phyloP scores from a whole-genome alignment of 2,797 vertebrate species.

The Paedocypris micromegethes region DNA sequence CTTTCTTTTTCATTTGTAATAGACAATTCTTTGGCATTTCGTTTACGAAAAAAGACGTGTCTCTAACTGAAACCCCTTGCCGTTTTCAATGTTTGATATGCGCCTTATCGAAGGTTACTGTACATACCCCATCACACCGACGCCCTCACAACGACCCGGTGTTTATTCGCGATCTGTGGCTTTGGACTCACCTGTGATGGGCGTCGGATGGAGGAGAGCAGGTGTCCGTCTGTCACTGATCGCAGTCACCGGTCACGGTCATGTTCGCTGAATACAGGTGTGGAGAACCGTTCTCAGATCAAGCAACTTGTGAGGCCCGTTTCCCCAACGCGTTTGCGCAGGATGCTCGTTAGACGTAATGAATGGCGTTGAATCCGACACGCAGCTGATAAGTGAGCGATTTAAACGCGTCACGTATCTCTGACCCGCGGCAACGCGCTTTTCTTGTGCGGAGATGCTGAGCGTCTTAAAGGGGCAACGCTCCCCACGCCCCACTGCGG shows the following conservation, averaged over 20 bases:
- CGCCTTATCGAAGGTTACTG: too few species aligned
- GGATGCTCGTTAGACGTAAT: too few species aligned
- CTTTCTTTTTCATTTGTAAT: too few species aligned
- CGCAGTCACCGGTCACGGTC: slow-evolving; percentile 12
- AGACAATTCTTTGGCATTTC: too few species aligned
- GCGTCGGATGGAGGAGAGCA: slow-evolving; percentile 9
- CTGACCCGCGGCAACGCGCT: slow-evolving; percentile 26
- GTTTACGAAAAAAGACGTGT: too few species aligned
- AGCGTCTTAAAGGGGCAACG: slow-evolving; percentile 43
- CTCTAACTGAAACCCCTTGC: too few species aligned
- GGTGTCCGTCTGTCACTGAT: slow-evolving; percentile 16
- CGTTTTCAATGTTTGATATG: too few species aligned
- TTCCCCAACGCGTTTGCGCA: too few species aligned
- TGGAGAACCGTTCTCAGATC: not conserved
- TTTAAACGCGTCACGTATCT: slow-evolving; percentile 20
- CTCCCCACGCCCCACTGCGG: slow-evolving; percentile 25
- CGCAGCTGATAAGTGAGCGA: not conserved
- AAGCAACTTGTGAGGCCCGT: slow-evolving; percentile 5
- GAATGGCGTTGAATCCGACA: too few species aligned
- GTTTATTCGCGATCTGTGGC: not conserved
- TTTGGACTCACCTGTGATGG: slow-evolving; percentile 28
- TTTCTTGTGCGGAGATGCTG: slow-evolving; percentile 37
- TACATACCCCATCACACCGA: too few species aligned
- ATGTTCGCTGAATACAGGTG: slow-evolving; percentile 9
- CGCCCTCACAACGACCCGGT: not conserved